Base-by-base conservation (phyloP, 2,888 invertebrate genomes). In the Meiosimyza platycephala region DNA sequence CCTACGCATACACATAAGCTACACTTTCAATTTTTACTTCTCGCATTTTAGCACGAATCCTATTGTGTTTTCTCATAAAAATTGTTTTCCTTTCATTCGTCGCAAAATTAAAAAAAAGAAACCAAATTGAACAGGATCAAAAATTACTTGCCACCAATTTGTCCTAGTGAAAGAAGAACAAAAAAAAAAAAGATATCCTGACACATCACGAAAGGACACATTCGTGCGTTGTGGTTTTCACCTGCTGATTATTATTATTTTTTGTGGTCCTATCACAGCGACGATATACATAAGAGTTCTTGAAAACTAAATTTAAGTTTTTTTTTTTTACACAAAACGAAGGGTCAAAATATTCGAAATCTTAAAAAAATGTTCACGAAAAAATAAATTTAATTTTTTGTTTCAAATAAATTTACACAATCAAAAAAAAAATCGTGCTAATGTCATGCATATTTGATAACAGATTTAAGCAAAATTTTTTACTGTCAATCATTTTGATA, bases 131-230 rank as follows among this genome's bases (percentile, higher is more conserved):
- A 28, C 33, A 55, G 74, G 72, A 69, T 71, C 54, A 62, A 73
- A 74, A 52, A 72, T n/a, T 55, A 47, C 28, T 16, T 16, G 63
- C n/a, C n/a, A 79, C 81, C 81, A 82, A 81, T 82, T 81, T 80
- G 81, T 64, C 33, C 15, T 16, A 28, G 50, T 48, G 16, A 48
- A 47, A 62, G 5, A 22, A 40, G n/a, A 33, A 13, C 22, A 22
- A 22, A 7, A 52, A 33, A 55, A 22, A 40, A 40, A 78, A 79
- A 79, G 76, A 82, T 80, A 80, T 82, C 80, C 79, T 80, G 81
- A 82, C 81, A 83, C 80, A 83, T 82, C 82, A 83, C 82, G 83
- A 81, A 76, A 76, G 68, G 72, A 76, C 72, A 74, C 70, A 64
- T 70, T 64, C 51, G 62, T 9, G 18, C 50, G 47, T 47, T 69